These are phyloP conservation scores for Xestia rhomboidea DNA, from an alignment of 2,888 invertebrate species.

Conservation along the genomic window DNA sequence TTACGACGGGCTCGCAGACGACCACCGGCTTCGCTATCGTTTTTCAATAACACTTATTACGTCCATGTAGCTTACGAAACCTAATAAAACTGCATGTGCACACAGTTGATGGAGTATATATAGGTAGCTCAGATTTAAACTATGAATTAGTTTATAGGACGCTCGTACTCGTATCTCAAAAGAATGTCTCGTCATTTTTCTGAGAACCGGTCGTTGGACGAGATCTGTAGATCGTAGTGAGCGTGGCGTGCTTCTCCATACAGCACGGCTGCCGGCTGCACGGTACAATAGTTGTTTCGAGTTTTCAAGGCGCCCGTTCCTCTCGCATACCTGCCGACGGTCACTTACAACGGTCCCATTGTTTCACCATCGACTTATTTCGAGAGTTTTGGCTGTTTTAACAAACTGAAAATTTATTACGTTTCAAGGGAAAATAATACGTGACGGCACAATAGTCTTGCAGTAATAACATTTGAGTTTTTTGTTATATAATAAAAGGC, in stretches of 20 bases:
- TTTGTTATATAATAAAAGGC: constrained; percentile 63
- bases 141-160: constrained; percentile 59
- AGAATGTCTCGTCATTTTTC: constrained; percentile 84
- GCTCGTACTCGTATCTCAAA: constrained; percentile 70
- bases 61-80: constrained; percentile 26
- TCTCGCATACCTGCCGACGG: constrained; percentile 77
- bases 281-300: constrained; percentile 80
- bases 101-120: constrained; percentile 22
- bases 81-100: constrained; percentile 46
- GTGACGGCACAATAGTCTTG: constrained; percentile 77
- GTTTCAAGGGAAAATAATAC: constrained; percentile 69
- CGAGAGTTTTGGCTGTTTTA: constrained; percentile 76
- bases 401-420: constrained; percentile 69
- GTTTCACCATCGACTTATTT: constrained; percentile 75
- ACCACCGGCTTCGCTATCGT: constrained; percentile 57
- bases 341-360: constrained; percentile 76
- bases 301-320: constrained; percentile 75
- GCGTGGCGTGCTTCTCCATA: constrained; percentile 61
- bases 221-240: constrained; percentile 71
- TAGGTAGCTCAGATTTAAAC: constrained; percentile 36
- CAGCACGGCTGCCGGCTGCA: constrained; percentile 66
- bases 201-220: constrained; percentile 82
- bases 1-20: constrained; percentile 59
- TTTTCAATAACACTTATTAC: constrained; percentile 50
- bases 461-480: constrained; percentile 66